Conservation (phyloP, 1,140 invertebrate genomes). For the Chlorops oryzae region DNA sequence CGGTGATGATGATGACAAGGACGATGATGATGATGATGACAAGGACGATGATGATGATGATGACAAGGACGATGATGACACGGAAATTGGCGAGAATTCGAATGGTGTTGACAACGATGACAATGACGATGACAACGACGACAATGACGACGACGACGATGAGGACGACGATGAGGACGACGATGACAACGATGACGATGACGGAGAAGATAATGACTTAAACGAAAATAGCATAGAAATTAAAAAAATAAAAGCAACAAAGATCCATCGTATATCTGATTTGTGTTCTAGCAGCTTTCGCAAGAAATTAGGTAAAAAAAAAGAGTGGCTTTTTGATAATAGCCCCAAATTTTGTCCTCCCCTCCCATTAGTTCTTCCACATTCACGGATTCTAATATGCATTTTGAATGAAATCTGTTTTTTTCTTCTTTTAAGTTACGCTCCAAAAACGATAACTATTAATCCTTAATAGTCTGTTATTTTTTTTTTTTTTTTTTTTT, state of each 20-base stretch:
- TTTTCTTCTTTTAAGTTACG: too few species aligned
- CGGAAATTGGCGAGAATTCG: neutral
- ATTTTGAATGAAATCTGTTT: too few species aligned
- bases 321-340: too few species aligned
- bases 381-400: too few species aligned
- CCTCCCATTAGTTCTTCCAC: too few species aligned
- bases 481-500: constrained; percentile 9
- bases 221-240: constrained; percentile 38
- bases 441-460: neutral
- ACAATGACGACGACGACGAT: constrained; percentile 12
- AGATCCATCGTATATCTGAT: constrained; percentile 41
- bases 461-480: constrained; percentile 12
- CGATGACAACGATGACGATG: constrained; percentile 26
- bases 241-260: constrained; percentile 35
- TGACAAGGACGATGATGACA: constrained; percentile 50
- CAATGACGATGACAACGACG: constrained; percentile 15
- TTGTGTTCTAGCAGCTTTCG: constrained; percentile 35
- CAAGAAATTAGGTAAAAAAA: constrained; percentile 41
- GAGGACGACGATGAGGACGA: constrained; percentile 15
- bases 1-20: constrained; percentile 31
- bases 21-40: constrained; percentile 41
- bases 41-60: constrained; percentile 48
- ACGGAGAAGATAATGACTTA: constrained; percentile 47
- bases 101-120: constrained; percentile 15
- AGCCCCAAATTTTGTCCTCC: too few species aligned